These are phyloP conservation scores for Pterocles orientalis DNA, from an alignment of 2,113 vertebrate genomes.

Conservation along the genomic window DNA sequence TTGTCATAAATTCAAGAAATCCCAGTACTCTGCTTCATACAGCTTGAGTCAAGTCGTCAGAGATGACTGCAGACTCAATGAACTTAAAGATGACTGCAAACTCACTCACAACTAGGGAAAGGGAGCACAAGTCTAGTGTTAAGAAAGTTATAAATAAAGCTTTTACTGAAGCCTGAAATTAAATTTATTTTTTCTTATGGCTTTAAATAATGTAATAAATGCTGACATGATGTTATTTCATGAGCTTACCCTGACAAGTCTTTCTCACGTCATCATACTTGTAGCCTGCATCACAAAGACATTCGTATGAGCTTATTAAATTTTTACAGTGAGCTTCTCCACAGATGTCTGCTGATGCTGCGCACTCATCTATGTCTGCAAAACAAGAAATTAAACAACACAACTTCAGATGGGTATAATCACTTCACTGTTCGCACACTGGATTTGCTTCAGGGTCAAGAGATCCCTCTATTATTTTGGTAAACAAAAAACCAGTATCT, in stretches of 20 bases:
- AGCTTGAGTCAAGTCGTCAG: not conserved
- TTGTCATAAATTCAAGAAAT: not conserved
- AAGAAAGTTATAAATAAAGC: not conserved
- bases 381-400: slow-evolving; percentile 28
- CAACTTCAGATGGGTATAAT: not conserved
- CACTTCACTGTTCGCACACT: not conserved
- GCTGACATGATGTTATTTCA: not conserved
- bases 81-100: not conserved
- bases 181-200: not conserved
- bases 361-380: slow-evolving; percentile 91
- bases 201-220: not conserved
- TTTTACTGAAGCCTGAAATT: not conserved
- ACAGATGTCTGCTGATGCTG: slow-evolving; percentile 74
- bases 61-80: not conserved
- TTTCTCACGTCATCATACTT: slow-evolving; percentile 81
- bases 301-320: slow-evolving; percentile 82
- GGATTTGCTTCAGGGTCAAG: not conserved
- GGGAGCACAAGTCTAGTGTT: not conserved
- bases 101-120: not conserved
- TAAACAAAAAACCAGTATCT: not conserved
- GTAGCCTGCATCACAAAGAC: slow-evolving; percentile 86
- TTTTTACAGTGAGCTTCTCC: slow-evolving; percentile 88
- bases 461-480: not conserved
- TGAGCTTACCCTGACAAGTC: slow-evolving; percentile 83
- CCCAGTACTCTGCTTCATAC: not conserved